These are phyloP conservation scores for Idaea dimidiata DNA, from an alignment of 2,888 invertebrate species.

Conservation along the genomic window DNA sequence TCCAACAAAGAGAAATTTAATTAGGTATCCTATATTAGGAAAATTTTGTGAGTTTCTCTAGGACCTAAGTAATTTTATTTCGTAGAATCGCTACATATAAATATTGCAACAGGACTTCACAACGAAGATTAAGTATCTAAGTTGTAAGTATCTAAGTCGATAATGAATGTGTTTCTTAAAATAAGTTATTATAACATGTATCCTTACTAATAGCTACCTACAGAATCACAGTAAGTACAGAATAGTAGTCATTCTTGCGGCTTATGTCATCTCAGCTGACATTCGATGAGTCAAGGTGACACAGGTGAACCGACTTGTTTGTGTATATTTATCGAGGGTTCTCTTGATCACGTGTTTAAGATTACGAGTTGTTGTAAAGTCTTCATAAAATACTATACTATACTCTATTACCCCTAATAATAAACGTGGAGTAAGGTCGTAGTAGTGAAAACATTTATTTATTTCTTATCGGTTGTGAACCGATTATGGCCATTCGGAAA, in stretches of 20 bases:
- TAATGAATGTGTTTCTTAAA: conserved; percentile 10
- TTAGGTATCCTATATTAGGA: no score
- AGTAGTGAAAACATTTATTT: no score
- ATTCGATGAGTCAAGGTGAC: conserved; percentile 51
- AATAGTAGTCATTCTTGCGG: conserved; percentile 20
- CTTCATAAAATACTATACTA: no score
- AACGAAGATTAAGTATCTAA: background rate
- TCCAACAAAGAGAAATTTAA: no score
- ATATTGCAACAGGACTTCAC: background rate
- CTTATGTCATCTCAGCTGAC: conserved; percentile 35
- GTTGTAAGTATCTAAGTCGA: background rate
- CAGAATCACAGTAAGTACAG: no score
- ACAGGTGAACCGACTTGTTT: conserved; percentile 31
- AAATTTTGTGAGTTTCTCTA: no score
- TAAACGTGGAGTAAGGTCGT: no score
- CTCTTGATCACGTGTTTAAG: background rate
- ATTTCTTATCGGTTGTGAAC: no score
- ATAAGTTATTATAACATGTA: conserved; percentile 19
- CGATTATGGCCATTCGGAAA: no score
- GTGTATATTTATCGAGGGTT: conserved; percentile 3
- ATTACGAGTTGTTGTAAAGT: background rate
- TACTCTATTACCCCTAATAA: no score
- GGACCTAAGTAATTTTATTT: no score
- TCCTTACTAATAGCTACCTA: conserved; percentile 5
- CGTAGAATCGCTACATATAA: background rate